A percentile compares a stretch with the other conserved stretches of the same genome.
phyloP scores from a whole-genome alignment of 2,888 invertebrate genomes.

The Synanthedon myopaeformis region DNA sequence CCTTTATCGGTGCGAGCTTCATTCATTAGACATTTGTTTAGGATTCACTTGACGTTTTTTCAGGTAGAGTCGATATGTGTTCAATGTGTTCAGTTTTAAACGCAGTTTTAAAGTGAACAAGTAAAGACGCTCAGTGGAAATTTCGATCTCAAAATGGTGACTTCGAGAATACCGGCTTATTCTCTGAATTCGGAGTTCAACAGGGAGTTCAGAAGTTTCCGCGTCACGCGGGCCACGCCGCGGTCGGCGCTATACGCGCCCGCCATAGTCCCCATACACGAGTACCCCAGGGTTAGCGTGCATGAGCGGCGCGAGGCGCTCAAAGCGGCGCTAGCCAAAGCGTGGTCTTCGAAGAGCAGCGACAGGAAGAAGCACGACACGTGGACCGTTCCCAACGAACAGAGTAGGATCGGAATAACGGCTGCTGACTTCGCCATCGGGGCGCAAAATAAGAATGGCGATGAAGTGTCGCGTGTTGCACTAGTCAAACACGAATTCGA shows the following conservation, averaged over 20 bases:
- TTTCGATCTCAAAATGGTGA: constrained; percentile 73
- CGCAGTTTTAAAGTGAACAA: constrained; percentile 44
- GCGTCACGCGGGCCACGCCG: constrained; percentile 64
- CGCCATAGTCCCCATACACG: constrained; percentile 71
- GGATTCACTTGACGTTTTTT: constrained; percentile 8
- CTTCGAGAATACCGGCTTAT: constrained; percentile 74
- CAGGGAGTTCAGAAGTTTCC: constrained; percentile 71
- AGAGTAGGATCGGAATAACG: constrained; percentile 43
- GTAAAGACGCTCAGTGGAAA: constrained; percentile 37
- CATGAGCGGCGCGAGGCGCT: constrained; percentile 65
- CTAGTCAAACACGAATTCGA: constrained; percentile 59
- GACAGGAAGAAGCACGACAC: constrained; percentile 61
- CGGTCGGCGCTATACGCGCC: constrained; percentile 63
- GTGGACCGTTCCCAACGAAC: constrained; percentile 53
- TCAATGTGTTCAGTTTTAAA: constrained; percentile 57
- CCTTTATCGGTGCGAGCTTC: too few relatives aligned
- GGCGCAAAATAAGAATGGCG: constrained; percentile 36
- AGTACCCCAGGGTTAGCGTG: constrained; percentile 71
- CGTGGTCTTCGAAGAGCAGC: constrained; percentile 58
- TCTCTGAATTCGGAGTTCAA: constrained; percentile 73
- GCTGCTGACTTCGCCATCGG: constrained; percentile 46
- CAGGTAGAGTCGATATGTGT: constrained; percentile 68
- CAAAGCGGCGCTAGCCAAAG: constrained; percentile 63
- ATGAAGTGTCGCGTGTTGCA: constrained; percentile 50
- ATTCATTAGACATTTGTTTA: too few relatives aligned